Evolutionary conservation across 2,888 invertebrate species (phyloP).

Genomic region (Yponomeuta sedellus): DNA sequence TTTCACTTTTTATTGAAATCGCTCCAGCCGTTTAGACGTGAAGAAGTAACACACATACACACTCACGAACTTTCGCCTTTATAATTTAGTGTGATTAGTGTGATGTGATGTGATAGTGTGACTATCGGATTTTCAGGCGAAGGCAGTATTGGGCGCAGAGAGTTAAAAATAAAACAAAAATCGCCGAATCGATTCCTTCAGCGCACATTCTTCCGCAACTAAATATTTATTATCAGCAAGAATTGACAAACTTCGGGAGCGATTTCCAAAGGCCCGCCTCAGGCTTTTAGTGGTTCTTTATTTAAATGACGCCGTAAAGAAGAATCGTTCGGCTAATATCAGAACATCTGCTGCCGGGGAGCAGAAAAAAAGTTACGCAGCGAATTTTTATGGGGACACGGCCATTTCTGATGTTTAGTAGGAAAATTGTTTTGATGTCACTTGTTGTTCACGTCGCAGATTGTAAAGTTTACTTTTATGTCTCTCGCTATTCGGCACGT

Average conservation of each 20-base stretch:
- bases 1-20: no score
- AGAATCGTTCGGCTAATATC: slow-evolving; percentile 56
- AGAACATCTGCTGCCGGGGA: slow-evolving; percentile 54
- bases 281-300: slow-evolving; percentile 50
- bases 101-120: no score
- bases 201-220: neutral
- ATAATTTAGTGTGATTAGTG: no score
- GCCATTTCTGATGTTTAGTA: slow-evolving; percentile 51
- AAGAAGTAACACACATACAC: no score
- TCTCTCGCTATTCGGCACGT: neutral
- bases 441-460: slow-evolving; percentile 12
- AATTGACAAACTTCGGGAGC: slow-evolving; percentile 37
- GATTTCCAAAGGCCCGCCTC: slow-evolving; percentile 37
- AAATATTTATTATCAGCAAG: slow-evolving; percentile 22
- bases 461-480: slow-evolving; percentile 11
- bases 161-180: neutral
- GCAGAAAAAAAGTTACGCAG: slow-evolving; percentile 50
- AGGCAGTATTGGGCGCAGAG: neutral
- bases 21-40: no score
- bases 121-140: neutral
- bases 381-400: slow-evolving; percentile 54
- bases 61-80: no score
- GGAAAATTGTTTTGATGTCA: slow-evolving; percentile 13
- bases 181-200: neutral
- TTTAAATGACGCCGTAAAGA: slow-evolving; percentile 66